Evolutionary conservation across 2,113 vertebrate species (phyloP).

Genomic region (Amphiprion ocellaris): DNA sequence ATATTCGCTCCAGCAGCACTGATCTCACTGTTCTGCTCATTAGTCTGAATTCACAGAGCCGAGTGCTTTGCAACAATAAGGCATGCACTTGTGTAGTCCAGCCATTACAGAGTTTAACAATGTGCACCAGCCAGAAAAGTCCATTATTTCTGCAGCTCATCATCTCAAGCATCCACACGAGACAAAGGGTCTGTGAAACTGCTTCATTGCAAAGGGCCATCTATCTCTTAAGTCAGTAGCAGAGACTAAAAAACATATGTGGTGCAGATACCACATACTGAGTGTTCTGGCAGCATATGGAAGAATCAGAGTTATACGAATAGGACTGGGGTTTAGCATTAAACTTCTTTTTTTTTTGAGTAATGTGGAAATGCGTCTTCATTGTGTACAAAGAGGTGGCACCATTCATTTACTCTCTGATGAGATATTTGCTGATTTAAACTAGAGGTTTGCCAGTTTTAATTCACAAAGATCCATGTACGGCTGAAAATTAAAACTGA

Average conservation of each 20-base stretch:
- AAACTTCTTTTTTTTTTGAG: no score
- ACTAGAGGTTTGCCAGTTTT: no score
- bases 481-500: no score
- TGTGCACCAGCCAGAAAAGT: conserved; percentile 75
- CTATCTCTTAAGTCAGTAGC: conserved; percentile 69
- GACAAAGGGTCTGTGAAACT: conserved; percentile 66
- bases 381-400: no score
- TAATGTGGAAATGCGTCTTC: no score
- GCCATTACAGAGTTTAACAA: conserved; percentile 71
- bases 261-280: conserved; percentile 25
- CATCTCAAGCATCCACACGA: conserved; percentile 74
- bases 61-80: conserved; percentile 55
- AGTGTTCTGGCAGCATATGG: conserved; percentile 13
- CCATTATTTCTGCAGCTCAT: conserved; percentile 80
- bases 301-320: background rate
- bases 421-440: no score
- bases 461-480: no score
- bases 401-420: no score
- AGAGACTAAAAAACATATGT: conserved; percentile 42
- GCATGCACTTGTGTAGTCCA: conserved; percentile 64
- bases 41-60: conserved; percentile 69
- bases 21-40: conserved; percentile 73
- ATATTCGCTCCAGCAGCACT: conserved; percentile 69
- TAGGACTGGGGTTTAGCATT: no score
- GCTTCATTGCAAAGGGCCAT: conserved; percentile 58